A percentile compares a stretch with the other conserved stretches of the same genome.
These are phyloP conservation scores for Phymastichus coffea DNA, from an alignment of 1,140 invertebrate genomes.

Conservation along the genomic window DNA sequence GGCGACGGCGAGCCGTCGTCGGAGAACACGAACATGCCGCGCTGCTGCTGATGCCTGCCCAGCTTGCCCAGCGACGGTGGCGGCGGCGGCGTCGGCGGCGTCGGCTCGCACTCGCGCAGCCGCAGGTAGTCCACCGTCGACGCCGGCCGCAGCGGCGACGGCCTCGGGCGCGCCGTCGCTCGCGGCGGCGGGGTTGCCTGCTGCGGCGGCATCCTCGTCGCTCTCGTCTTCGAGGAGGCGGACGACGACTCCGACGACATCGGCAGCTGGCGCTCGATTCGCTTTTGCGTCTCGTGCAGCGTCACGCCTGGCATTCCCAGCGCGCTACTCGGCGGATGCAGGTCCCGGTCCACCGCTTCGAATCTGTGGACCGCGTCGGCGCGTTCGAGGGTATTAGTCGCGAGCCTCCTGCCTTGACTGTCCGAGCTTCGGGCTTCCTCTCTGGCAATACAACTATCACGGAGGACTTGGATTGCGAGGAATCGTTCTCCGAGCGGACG, in stretches of 20 bases:
- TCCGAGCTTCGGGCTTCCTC: too few relatives aligned
- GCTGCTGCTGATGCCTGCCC: neutral
- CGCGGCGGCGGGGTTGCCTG: conserved; percentile 57
- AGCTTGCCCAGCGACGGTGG: neutral
- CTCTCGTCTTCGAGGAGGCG: conserved; percentile 32
- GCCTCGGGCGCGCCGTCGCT: conserved; percentile 47
- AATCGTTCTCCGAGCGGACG: too few relatives aligned
- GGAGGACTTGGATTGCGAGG: too few relatives aligned
- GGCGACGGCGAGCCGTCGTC: neutral
- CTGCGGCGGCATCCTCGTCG: conserved; percentile 57
- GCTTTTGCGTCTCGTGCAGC: too few relatives aligned
- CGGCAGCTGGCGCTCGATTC: too few relatives aligned
- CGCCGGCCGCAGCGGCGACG: conserved; percentile 45
- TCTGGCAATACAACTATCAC: too few relatives aligned
- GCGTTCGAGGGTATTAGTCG: too few relatives aligned
- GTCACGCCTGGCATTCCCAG: neutral
- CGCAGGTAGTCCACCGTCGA: conserved; percentile 42
- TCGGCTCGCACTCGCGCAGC: conserved; percentile 41
- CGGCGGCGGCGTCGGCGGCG: conserved; percentile 45
- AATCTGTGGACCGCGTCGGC: conserved; percentile 47
- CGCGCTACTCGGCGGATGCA: conserved; percentile 16
- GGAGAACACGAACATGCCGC: neutral
- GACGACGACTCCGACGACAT: neutral
- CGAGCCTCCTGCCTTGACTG: too few relatives aligned
- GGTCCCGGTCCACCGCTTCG: conserved; percentile 50